Percentiles rank a stretch among this genome's conserved stretches.
These are phyloP conservation scores for Drosophila bunnanda DNA, from an alignment of 2,888 invertebrate species.

Conservation along the genomic window DNA sequence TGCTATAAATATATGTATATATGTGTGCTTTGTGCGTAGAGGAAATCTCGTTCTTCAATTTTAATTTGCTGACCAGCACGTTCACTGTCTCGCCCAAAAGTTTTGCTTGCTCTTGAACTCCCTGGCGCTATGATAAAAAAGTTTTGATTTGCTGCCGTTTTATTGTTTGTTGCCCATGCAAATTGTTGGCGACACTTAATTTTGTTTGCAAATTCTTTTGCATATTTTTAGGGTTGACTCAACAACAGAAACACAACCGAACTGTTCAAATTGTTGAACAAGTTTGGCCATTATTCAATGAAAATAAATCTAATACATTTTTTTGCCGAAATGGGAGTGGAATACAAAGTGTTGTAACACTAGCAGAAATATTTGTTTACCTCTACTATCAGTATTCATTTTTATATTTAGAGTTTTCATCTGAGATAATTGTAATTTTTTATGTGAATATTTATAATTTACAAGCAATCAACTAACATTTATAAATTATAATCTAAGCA, in stretches of 20 bases:
- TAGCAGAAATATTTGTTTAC: background rate
- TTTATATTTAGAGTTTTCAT: background rate
- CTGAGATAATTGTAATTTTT: no score
- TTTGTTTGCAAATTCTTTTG: conserved; percentile 71
- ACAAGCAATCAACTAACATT: no score
- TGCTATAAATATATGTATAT: background rate
- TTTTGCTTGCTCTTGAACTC: conserved; percentile 30
- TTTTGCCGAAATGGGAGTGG: background rate
- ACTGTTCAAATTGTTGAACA: conserved; percentile 34
- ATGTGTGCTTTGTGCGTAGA: background rate
- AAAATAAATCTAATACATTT: conserved; percentile 9
- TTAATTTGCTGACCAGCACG: conserved; percentile 21
- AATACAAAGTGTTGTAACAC: conserved; percentile 3
- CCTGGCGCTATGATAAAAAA: conserved; percentile 6
- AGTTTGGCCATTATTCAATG: conserved; percentile 23
- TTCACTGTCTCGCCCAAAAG: conserved; percentile 15
- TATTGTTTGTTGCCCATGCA: conserved; percentile 51
- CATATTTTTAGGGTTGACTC: conserved; percentile 61
- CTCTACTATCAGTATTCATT: background rate
- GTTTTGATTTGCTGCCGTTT: conserved; percentile 43
- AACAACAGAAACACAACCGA: conserved; percentile 37
- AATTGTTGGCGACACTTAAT: conserved; percentile 72
- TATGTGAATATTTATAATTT: no score
- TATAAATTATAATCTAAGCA: no score
- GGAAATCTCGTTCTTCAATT: conserved; percentile 10